Evolutionary conservation across 2,113 vertebrate genomes (phyloP), one percentile per base, ranked within the genome.

Genomic region (Forbesichthys papilliferus): DNA sequence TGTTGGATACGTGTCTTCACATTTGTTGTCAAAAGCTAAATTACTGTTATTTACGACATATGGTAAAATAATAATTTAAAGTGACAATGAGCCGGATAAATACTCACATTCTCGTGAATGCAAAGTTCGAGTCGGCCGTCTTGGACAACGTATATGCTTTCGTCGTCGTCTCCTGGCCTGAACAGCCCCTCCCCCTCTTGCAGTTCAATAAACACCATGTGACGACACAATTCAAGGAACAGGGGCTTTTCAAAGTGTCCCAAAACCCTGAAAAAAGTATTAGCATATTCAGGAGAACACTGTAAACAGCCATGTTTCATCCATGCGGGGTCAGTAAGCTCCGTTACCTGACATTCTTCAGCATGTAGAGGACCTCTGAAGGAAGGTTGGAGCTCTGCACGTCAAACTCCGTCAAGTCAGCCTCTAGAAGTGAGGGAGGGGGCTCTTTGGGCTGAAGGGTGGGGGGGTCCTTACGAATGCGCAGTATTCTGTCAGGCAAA

Each of bases 211-310:
- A 98, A 96, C 58, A 98, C 92, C 96, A 99, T 98, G 91, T 98
- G 95, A 18, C 96, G 97, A 89, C 98, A 99, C 56, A 99, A 90
- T 64, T 99, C 98, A 77, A 99, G 91, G 84, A 99, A 98, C 42
- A 98, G 89, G 0, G 96, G 98, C 80, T 99, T 99, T 87, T 99
- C 96, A 86, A 99, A 99, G 90, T 98, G 97, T 6, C 98, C 98
- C 47, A 99, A 92, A 14, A 99, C 98, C 89, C 98, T 99, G 84
- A 51, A 33, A 58, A 56, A 62, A 48, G 5, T 54, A 9, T 62
- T 5, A 6, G 36, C 4, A 59, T 69, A 42, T 42, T 42, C 36
- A 42, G 7, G 36, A 52, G 49, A 52, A 52, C 9, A 52, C 13
- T 14, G 11, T 3, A 52, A 52, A 9, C 54, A 16, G 13, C 54